phyloP scores from a whole-genome alignment of 2,113 vertebrate species.

The Catharus minimus region DNA sequence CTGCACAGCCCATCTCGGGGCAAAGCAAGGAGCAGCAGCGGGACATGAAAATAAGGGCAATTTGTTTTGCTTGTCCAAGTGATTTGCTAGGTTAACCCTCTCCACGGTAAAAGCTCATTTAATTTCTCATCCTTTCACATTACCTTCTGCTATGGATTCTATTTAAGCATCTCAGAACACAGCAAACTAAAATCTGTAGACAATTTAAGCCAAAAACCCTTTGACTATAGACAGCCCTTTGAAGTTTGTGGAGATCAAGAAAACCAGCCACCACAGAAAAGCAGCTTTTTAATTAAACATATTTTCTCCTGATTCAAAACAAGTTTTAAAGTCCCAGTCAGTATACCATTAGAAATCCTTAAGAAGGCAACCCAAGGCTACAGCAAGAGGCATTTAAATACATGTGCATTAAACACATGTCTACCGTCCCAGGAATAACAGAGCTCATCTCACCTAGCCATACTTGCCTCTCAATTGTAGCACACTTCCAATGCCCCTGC shows the following conservation, averaged over 20 bases:
- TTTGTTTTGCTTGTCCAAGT: background rate
- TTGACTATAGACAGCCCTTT: slow-evolving; percentile 29
- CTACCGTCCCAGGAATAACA: background rate
- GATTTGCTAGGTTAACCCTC: slow-evolving; percentile 5
- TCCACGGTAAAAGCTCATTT: background rate
- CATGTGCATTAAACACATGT: fast-evolving
- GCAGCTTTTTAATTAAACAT: slow-evolving; percentile 50
- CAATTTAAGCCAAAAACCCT: slow-evolving; percentile 39
- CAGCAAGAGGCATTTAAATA: background rate
- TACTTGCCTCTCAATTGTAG: background rate
- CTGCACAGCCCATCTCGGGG: fast-evolving
- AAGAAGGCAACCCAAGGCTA: background rate
- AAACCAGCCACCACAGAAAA: slow-evolving; percentile 28
- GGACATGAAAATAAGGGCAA: background rate
- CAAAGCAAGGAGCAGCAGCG: background rate
- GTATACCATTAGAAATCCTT: background rate
- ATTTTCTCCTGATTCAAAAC: background rate
- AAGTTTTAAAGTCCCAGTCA: background rate
- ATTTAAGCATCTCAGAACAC: slow-evolving; percentile 19
- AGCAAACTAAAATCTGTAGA: slow-evolving; percentile 26
- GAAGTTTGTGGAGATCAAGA: slow-evolving; percentile 39
- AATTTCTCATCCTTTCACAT: slow-evolving; percentile 16
- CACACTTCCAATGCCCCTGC: fast-evolving
- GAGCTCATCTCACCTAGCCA: background rate
- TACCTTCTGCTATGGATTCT: slow-evolving; percentile 2